Evolutionary conservation across 2,888 invertebrate genomes (phyloP), one percentile per base, ranked within the genome.

Genomic region (Nomada hirtipes): DNA sequence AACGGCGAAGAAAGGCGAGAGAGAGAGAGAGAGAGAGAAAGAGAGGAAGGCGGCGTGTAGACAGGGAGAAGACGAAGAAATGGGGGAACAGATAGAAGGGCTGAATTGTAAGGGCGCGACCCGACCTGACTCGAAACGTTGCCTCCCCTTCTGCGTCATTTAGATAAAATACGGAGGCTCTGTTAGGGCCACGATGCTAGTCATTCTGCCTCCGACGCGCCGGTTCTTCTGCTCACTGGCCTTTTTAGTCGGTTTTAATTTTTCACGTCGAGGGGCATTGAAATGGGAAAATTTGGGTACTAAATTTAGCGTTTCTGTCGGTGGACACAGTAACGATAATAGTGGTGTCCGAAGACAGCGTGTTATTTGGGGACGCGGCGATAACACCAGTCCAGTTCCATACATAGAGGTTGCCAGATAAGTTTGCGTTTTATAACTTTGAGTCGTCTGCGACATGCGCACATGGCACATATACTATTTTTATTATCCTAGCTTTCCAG

Each of bases 61-160:
- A 79, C 63, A 72, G 53, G 53, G 57, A 59, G 77, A 75, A 69
- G 70, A 81, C 72, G 70, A 61, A 60, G 61, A 26, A 71, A 65
- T 47, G 55, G 52, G 44, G n/a, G 84, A 59, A 64, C 26, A 63
- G 79, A 85, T 57, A 64, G 76, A 79, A 80, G 82, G 82, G 79
- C 76, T 78, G 68, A 77, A 80, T 83, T 76, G 57, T 81, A 69
- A 82, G 89, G 82, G 88, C 84, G 77, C 87, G 88, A 88, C 85
- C 85, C 88, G 86, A 86, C 82, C 82, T 79, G 84, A 83, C 86
- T 76, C 79, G 74, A 76, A 84, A 84, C 86, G 73, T 73, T 76
- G 65, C 76, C 87, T 87, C 89, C 89, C 90, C 90, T 92, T 92
- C 92, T 91, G 91, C 91, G 91, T 91, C 91, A 90, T 93, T 92